Base-by-base conservation (phyloP, 53 echinoderm and acorn worm genomes). In the Echinarachnius parma region DNA sequence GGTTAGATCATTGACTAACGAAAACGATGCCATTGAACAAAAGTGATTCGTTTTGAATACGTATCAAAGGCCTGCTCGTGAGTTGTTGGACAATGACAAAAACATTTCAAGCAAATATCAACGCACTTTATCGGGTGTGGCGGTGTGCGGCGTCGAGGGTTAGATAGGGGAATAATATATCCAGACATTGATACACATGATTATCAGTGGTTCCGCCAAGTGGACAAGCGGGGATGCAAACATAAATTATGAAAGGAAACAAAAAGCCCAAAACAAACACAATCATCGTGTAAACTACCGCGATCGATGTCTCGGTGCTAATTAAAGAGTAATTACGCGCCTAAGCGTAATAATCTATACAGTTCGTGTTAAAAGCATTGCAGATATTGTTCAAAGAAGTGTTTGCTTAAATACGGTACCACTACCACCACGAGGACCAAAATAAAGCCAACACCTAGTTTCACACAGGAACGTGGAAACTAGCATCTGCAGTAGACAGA, bases 321-420 rank as follows among this genome's bases (percentile, higher is more conserved):
- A 69, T 69, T 69, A 69, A 69, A 69, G 69, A 69, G 69, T 69
- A 69, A 69, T 69, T 69, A 69, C 70, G 50, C 70, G 24, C 53
- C 10, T 69, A 69, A 53, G 53, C 53, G 70, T 23, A 69, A 36
- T 69, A 69, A 69, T 69, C 70, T 69, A 32, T 69, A 69, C 53
- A 53, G 21, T 32, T 50, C 13, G 53, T 53, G 52, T 53, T 53
- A 69, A 69, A 69, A 53, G 70, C 34, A 3, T 21, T 46, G 53
- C 20, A 29, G 70, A 50, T 33, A 22, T 28, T 2, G 14, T 9
- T 20, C n/a, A 35, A 11, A 24, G 47, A 16, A 69, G 15, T 69
- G 14, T 69, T 53, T 69, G 11, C 46, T 46, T 47, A 66, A 10
- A 9, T 39, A 39, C 39, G 22, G 37, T 21, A 62, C 34, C 11